A percentile compares a stretch with the other conserved stretches of the same genome.
phyloP scores from a whole-genome alignment of 1,140 invertebrate species.

The Gryon sp. region DNA sequence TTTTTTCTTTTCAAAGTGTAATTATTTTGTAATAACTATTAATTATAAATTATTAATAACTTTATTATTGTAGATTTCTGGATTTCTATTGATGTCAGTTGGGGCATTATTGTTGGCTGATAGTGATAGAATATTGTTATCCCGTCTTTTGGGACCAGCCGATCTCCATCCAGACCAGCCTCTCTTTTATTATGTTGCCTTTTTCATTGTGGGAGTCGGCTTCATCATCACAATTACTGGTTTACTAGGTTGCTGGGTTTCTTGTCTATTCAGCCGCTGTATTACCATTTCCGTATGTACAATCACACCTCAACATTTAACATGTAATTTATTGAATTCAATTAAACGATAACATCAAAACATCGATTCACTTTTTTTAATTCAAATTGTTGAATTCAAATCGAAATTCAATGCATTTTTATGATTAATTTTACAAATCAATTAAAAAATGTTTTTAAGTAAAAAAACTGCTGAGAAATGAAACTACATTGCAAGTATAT shows the following conservation, averaged over 20 bases:
- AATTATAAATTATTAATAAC: background rate
- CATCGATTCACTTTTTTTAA: too few species aligned
- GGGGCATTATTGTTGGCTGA: conserved; percentile 86
- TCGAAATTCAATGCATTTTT: too few species aligned
- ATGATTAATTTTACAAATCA: too few species aligned
- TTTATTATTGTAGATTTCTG: conserved; percentile 81
- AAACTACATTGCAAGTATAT: too few species aligned
- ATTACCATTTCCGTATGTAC: conserved; percentile 84
- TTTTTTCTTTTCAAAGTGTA: too few species aligned
- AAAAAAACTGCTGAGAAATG: too few species aligned
- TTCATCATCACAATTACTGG: conserved; percentile 83
- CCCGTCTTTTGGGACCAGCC: conserved; percentile 82
- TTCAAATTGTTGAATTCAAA: too few species aligned
- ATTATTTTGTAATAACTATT: too few species aligned
- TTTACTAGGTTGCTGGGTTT: conserved; percentile 88
- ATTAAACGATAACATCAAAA: background rate
- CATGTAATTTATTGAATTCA: conserved; percentile 38
- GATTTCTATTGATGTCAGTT: conserved; percentile 83
- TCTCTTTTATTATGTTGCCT: conserved; percentile 86
- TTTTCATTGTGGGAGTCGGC: conserved; percentile 83
- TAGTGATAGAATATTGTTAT: conserved; percentile 84
- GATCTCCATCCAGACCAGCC: conserved; percentile 82
- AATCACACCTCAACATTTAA: conserved; percentile 14
- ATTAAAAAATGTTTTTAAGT: too few species aligned
- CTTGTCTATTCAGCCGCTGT: conserved; percentile 86